Percentiles rank a stretch among this genome's conserved stretches.
These are phyloP conservation scores for Anableps anableps DNA, from an alignment of 2,797 vertebrate species.

Conservation along the genomic window DNA sequence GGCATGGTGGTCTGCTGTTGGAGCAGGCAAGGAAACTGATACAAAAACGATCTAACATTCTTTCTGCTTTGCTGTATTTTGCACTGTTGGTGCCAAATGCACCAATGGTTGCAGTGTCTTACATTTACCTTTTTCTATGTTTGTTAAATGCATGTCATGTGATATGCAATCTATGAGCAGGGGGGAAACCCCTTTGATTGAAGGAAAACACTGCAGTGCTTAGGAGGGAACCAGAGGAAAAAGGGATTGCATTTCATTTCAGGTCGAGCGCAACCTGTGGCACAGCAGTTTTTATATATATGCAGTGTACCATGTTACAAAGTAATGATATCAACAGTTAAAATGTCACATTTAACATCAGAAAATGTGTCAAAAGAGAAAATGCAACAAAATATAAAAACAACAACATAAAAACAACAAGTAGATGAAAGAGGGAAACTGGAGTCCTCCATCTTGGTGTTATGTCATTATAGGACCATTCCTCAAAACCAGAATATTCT, in stretches of 20 bases:
- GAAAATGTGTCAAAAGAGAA: background rate
- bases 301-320: background rate
- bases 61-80: background rate
- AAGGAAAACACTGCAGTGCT: conserved; percentile 68
- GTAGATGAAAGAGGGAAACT: conserved; percentile 9
- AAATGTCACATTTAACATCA: background rate
- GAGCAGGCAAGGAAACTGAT: conserved; percentile 9
- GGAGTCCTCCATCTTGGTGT: conserved; percentile 43
- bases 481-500: conserved; percentile 28
- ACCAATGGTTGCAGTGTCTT: conserved; percentile 28
- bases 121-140: conserved; percentile 28
- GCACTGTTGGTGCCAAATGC: conserved; percentile 6
- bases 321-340: background rate
- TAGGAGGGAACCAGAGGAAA: conserved; percentile 11
- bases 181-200: conserved; percentile 65
- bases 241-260: conserved; percentile 1
- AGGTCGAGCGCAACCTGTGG: conserved; percentile 49
- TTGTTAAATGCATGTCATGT: conserved; percentile 58
- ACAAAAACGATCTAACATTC: background rate
- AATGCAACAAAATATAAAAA: conserved; percentile 1
- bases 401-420: too few species aligned
- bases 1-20: conserved; percentile 1
- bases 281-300: conserved; percentile 19
- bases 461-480: conserved; percentile 16
- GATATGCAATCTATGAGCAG: conserved; percentile 41